Base-by-base conservation (phyloP, 2,888 invertebrate genomes). In the Zygothrica quintamaculata region DNA sequence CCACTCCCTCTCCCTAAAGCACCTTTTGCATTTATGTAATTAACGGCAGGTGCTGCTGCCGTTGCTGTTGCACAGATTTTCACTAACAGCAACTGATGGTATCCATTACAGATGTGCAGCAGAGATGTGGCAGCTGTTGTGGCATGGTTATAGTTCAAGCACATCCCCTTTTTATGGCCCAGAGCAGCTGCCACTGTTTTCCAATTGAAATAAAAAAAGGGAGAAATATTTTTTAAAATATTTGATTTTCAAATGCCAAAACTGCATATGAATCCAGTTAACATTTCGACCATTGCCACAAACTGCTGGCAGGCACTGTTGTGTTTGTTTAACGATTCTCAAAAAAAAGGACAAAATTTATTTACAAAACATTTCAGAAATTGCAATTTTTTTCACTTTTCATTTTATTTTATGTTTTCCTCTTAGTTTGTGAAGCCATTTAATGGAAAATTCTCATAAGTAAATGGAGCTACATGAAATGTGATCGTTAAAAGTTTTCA, bases 11-110 rank as follows among this genome's bases (percentile, higher is more conserved):
- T n/a, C n/a, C n/a, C 61, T 62, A 66, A 37, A 68, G 43, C 59
- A 85, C 18, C 77, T 77, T 84, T 81, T 77, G 82, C 74, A 86
- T 86, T 88, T 87, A 64, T 77, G 78, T 88, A 88, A 88, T 88
- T 87, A 88, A 87, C 81, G 88, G 71, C 73, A 73, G 70, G 53
- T 39, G 44, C 61, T 34, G 40, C 53, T n/a, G n/a, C n/a, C n/a
- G n/a, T n/a, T n/a, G n/a, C n/a, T n/a, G n/a, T n/a, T n/a, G n/a
- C n/a, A n/a, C n/a, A n/a, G n/a, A n/a, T n/a, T n/a, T n/a, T n/a
- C n/a, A n/a, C n/a, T n/a, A n/a, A n/a, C n/a, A n/a, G n/a, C n/a
- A n/a, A n/a, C n/a, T n/a, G n/a, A n/a, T n/a, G n/a, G n/a, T n/a
- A n/a, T n/a, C n/a, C n/a, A n/a, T n/a, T n/a, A n/a, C n/a, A n/a